Conservation (phyloP, 1,140 invertebrate species). For the Linepithema humile region DNA sequence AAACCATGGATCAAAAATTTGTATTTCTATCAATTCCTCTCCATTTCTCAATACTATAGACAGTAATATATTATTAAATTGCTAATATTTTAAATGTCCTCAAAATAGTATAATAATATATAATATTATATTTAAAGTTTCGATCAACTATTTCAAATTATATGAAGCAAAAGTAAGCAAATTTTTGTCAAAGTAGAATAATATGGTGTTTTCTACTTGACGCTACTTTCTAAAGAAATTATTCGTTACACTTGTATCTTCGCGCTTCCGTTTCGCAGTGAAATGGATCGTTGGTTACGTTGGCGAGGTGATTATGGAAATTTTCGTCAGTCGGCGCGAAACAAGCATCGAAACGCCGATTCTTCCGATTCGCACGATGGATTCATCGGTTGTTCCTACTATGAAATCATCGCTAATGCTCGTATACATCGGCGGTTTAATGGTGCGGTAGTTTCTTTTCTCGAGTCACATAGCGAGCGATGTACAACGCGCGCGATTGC, state of each 20-base stretch:
- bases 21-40: too few relatives aligned
- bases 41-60: too few relatives aligned
- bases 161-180: neutral
- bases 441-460: slow-evolving; percentile 1
- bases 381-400: slow-evolving; percentile 8
- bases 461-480: slow-evolving; percentile 18
- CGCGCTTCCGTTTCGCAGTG: slow-evolving; percentile 3
- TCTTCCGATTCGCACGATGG: neutral
- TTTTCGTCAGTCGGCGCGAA: slow-evolving; percentile 41
- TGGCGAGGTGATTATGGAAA: slow-evolving; percentile 53
- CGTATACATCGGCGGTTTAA: neutral
- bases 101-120: neutral
- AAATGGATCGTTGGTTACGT: slow-evolving; percentile 43
- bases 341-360: slow-evolving; percentile 16
- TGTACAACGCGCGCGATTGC: slow-evolving; percentile 37
- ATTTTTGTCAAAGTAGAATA: neutral
- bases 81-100: neutral
- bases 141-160: neutral
- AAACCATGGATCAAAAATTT: neutral
- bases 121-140: neutral
- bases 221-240: slow-evolving; percentile 23
- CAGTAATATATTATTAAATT: neutral
- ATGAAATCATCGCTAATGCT: slow-evolving; percentile 41
- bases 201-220: neutral
- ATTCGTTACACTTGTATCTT: slow-evolving; percentile 4